Conservation (phyloP, 2,888 invertebrate genomes). For the Busseola fusca region DNA sequence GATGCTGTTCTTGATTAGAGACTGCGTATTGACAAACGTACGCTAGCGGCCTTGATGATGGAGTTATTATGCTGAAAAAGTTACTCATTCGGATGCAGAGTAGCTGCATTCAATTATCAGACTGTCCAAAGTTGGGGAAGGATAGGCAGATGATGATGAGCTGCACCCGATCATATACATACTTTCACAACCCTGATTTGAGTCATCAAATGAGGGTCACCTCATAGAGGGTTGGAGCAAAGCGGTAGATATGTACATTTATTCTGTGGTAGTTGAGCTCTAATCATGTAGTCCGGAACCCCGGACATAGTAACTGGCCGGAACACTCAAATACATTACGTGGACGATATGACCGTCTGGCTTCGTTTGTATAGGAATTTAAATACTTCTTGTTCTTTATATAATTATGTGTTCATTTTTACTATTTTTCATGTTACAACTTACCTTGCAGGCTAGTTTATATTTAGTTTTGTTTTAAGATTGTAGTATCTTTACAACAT, state of each 20-base stretch:
- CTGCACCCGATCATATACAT: neutral
- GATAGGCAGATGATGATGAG: neutral
- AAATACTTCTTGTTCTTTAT: constrained; percentile 28
- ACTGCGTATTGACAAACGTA: too few relatives aligned
- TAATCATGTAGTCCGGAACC: constrained; percentile 65
- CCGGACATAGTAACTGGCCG: constrained; percentile 66
- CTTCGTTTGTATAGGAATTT: constrained; percentile 39
- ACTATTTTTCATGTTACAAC: neutral
- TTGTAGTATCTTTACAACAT: neutral
- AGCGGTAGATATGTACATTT: neutral
- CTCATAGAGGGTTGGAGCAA: neutral
- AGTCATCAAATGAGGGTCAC: too few relatives aligned
- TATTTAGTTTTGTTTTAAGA: neutral
- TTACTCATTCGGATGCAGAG: too few relatives aligned
- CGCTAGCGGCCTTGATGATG: too few relatives aligned
- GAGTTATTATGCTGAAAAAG: too few relatives aligned
- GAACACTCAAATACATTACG: constrained; percentile 70
- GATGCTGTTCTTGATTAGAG: neutral
- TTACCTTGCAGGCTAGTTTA: neutral
- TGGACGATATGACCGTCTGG: constrained; percentile 57
- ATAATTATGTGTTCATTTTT: constrained; percentile 21
- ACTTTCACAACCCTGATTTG: neutral
- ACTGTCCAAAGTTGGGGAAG: neutral
- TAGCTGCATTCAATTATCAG: too few relatives aligned
- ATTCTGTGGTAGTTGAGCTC: constrained; percentile 36